These are phyloP conservation scores for Mirounga angustirostris DNA, from an alignment of 2,113 vertebrate species.

Conservation along the genomic window DNA sequence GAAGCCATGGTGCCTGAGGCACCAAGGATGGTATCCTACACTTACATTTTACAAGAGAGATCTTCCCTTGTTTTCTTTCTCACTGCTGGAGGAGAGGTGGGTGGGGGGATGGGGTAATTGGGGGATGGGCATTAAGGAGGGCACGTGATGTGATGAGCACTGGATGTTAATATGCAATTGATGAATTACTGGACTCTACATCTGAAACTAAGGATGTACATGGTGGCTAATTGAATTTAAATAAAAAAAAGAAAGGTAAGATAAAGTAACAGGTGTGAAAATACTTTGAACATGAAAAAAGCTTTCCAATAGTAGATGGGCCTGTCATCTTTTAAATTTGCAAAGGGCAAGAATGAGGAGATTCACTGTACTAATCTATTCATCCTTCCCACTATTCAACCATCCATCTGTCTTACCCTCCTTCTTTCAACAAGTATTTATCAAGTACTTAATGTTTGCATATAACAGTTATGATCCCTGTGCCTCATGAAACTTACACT, in stretches of 20 bases:
- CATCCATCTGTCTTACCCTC: not conserved
- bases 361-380: not conserved
- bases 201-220: not conserved
- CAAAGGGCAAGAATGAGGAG: not conserved
- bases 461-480: not conserved
- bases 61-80: not conserved
- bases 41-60: not conserved
- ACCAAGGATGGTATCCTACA: not conserved
- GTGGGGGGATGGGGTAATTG: no score
- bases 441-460: not conserved
- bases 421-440: not conserved
- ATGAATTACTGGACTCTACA: not conserved
- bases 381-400: not conserved
- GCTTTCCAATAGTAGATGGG: not conserved
- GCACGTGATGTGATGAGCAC: not conserved
- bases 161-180: not conserved
- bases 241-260: not conserved
- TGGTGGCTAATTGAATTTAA: not conserved
- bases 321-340: not conserved
- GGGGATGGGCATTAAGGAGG: not conserved
- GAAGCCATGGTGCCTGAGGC: not conserved
- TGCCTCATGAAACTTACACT: not conserved
- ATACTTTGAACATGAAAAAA: constrained; percentile 30
- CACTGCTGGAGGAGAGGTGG: not conserved
- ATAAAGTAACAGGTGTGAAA: constrained; percentile 37